These are phyloP conservation scores for Limnothrissa miodon DNA, from an alignment of 2,113 vertebrate genomes.

Conservation along the genomic window DNA sequence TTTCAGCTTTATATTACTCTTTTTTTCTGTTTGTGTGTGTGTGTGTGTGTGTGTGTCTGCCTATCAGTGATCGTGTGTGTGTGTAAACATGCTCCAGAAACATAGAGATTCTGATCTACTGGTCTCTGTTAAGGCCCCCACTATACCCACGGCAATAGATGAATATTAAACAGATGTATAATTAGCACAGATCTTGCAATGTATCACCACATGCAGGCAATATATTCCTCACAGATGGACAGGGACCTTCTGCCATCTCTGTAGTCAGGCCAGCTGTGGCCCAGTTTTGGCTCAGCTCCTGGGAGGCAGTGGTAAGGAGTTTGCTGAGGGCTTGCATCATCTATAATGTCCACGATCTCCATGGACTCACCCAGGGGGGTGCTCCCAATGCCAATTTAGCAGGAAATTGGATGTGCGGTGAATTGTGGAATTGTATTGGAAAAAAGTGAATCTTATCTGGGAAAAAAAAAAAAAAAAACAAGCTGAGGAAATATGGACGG, in stretches of 20 bases:
- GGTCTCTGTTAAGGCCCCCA: not conserved
- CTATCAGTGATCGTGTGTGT: not conserved
- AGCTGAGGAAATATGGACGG: conserved; percentile 11
- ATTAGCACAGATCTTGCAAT: not conserved
- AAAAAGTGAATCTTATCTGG: not conserved
- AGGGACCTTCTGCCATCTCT: not conserved
- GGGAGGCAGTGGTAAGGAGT: not conserved
- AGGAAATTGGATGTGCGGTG: not conserved
- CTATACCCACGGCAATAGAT: not conserved
- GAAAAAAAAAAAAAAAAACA: not conserved
- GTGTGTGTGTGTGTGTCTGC: not conserved
- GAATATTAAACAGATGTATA: not conserved
- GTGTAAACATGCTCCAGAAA: not conserved
- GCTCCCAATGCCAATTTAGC: conserved; percentile 12
- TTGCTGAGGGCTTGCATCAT: conserved; percentile 42
- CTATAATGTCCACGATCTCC: conserved; percentile 12
- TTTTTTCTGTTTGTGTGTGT: not conserved
- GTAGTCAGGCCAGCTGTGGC: not conserved
- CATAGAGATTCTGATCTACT: not conserved
- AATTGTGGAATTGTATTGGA: conserved; percentile 30
- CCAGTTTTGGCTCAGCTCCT: not conserved
- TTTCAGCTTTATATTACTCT: not conserved
- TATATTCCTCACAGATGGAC: not conserved
- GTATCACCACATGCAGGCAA: not conserved
- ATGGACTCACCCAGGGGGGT: conserved; percentile 22